Evolutionary conservation across 2,888 invertebrate genomes (phyloP).

Genomic region (Notodonta dromedarius): DNA sequence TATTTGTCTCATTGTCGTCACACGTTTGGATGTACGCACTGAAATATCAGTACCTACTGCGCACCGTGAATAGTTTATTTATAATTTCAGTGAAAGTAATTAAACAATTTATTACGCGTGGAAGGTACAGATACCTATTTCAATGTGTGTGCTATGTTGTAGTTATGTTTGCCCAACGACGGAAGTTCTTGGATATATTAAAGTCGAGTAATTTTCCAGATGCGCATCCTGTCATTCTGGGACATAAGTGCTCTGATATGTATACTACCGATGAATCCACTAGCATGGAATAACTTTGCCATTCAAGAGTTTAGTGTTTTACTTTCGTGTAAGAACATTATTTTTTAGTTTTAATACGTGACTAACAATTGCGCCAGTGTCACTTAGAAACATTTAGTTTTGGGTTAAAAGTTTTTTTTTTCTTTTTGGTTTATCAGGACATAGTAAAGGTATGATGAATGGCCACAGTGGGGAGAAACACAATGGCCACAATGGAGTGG

Average conservation of each 20-base stretch:
- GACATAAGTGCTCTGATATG: slow-evolving; percentile 60
- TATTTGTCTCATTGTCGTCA: slow-evolving; percentile 43
- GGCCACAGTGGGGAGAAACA: slow-evolving; percentile 42
- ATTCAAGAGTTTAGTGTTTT: slow-evolving; percentile 43
- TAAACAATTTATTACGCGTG: slow-evolving; percentile 13
- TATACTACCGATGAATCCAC: slow-evolving; percentile 60
- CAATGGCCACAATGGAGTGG: slow-evolving; percentile 34
- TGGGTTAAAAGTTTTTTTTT: slow-evolving; percentile 43
- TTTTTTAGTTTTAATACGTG: slow-evolving; percentile 37
- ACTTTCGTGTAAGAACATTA: slow-evolving; percentile 30
- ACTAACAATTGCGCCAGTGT: slow-evolving; percentile 76
- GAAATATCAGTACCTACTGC: slow-evolving; percentile 40
- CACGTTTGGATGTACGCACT: slow-evolving; percentile 56
- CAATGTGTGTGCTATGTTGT: slow-evolving; percentile 23
- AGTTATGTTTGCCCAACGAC: slow-evolving; percentile 28
- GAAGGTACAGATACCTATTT: slow-evolving; percentile 32
- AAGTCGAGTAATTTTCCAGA: slow-evolving; percentile 72
- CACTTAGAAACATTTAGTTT: slow-evolving; percentile 44
- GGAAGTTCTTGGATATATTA: slow-evolving; percentile 45
- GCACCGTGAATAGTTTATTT: slow-evolving; percentile 1
- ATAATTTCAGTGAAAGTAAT: neutral
- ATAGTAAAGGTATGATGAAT: slow-evolving; percentile 54
- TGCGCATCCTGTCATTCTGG: slow-evolving; percentile 63
- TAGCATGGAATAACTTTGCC: slow-evolving; percentile 57
- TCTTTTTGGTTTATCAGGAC: slow-evolving; percentile 74